Base-by-base conservation (phyloP, 1,140 invertebrate species). In the Microplitis demolitor region DNA sequence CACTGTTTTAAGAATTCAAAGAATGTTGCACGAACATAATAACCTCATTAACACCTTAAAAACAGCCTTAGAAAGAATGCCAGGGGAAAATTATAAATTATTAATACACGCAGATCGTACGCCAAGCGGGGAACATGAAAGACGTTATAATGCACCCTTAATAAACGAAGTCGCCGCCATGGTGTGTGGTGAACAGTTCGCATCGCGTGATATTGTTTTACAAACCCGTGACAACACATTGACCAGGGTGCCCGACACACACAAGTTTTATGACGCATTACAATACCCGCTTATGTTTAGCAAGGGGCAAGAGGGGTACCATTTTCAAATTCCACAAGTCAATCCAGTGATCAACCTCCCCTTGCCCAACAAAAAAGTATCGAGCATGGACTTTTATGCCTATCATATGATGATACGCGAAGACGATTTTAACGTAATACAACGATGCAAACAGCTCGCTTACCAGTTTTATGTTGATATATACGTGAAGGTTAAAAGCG, bases 401-500 rank as follows among this genome's bases (percentile, higher is more conserved):
- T 71, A 50, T 56, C 73, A 83, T 76, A 77, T 83, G 75, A 88
- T 84, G 83, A 80, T 78, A 79, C 78, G 77, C 73, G 78, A 74
- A 77, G 74, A 78, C 78, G 79, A 66, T 76, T 74, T 72, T n/a
- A 81, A 79, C 77, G 72, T 71, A 73, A 79, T 86, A 13, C 75
- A 86, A 51, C 76, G 77, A 74, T 84, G 76, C 70, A 74, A 77
- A 8, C 74, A 79, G 63, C 73, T 88, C 53, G 85, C 82, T 75
- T 78, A 86, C 69, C 80, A 87, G 74, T 87, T 76, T 75, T 63
- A 78, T 61, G 87, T 87, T 45, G 86, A 82, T 76, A 86, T 85
- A 81, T 88, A 82, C 80, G 82, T 75, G 2, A 85, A 85, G 83
- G 83, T 89, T 69, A 87, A 89, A 82, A 85, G 74, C 58, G 83